Evolutionary conservation across 2,113 vertebrate species (phyloP), one percentile per base, ranked within the genome.

Genomic region (Forbesichthys agassizii): DNA sequence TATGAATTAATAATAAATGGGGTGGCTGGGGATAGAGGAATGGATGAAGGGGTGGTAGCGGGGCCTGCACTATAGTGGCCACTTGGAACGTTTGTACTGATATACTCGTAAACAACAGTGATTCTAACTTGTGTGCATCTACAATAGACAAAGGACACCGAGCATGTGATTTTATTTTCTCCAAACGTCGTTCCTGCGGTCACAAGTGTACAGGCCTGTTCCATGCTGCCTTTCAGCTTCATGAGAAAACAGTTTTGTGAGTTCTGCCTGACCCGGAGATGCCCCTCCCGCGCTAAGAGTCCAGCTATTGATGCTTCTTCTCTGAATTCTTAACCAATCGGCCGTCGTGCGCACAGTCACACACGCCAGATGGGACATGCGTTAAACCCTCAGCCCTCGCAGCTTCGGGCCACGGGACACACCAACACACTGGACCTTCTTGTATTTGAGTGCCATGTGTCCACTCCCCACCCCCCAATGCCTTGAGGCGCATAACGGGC

Each of bases 321-420:
- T 27, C 13, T 46, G 57, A 61, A 59, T 48, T 6, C 78, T 87
- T 89, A 89, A 90, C 90, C 87, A 89, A 85, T 90, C 67, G 71
- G 81, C 80, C 81, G 81, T 71, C 75, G 82, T 87, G 86, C 78
- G 78, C 82, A 83, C 81, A 88, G 86, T 90, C 88, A 89, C 86
- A 91, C 85, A 89, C 80, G 87, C 75, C 88, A 91, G 86, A 90
- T 88, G 85, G 87, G 86, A 88, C 73, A 82, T 80, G 80, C 90
- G 90, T 88, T 90, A 89, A 90, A 88, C 83, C 87, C 86, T 84
- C 87, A 82, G 80, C 77, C 86, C 79, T 79, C 83, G 84, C 83
- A 74, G 88, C 88, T 88, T 74, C 61, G 33, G 87, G 86, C 86
- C 86, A 87, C 77, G 81, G 85, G 85, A 87, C 80, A 75, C 79